Conservation (phyloP, 2,888 invertebrate genomes). For the Spodoptera picta region DNA sequence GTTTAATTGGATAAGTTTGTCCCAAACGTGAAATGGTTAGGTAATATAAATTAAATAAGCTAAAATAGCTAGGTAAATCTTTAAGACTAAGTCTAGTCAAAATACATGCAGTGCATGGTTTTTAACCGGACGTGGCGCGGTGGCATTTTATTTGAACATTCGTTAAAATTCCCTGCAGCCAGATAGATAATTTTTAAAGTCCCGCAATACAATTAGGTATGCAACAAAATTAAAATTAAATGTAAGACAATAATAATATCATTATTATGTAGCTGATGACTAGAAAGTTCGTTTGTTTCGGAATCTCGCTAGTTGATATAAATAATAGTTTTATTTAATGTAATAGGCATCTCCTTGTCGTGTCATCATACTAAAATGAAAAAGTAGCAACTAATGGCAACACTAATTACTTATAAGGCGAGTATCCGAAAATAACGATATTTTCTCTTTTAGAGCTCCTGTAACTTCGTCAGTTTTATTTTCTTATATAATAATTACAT, state of each 20-base stretch:
- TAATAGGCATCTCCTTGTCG: background rate
- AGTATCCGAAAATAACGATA: slow-evolving; percentile 45
- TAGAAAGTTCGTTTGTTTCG: slow-evolving; percentile 51
- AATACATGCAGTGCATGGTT: too few species aligned
- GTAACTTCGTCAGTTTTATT: slow-evolving; percentile 22
- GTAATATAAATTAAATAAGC: too few species aligned
- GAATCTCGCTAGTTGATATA: slow-evolving; percentile 18
- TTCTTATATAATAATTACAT: slow-evolving; percentile 17
- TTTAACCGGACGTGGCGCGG: too few species aligned
- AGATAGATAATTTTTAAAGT: too few species aligned
- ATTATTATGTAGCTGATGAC: slow-evolving; percentile 45
- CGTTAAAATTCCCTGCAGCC: too few species aligned
- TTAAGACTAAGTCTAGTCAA: too few species aligned
- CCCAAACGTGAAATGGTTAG: too few species aligned
- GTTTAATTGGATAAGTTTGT: too few species aligned
- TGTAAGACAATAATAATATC: slow-evolving; percentile 5
- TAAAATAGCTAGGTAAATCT: too few species aligned
- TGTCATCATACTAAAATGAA: background rate
- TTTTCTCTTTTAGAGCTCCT: slow-evolving; percentile 31
- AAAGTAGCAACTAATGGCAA: slow-evolving; percentile 28
- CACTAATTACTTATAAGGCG: slow-evolving; percentile 19
- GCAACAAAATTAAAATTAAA: slow-evolving; percentile 8
- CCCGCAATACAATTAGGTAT: background rate
- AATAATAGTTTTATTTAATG: slow-evolving; percentile 1
- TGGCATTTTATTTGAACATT: too few species aligned